Evolutionary conservation across 2,113 vertebrate genomes (phyloP).

Genomic region (Athene cunicularia): DNA sequence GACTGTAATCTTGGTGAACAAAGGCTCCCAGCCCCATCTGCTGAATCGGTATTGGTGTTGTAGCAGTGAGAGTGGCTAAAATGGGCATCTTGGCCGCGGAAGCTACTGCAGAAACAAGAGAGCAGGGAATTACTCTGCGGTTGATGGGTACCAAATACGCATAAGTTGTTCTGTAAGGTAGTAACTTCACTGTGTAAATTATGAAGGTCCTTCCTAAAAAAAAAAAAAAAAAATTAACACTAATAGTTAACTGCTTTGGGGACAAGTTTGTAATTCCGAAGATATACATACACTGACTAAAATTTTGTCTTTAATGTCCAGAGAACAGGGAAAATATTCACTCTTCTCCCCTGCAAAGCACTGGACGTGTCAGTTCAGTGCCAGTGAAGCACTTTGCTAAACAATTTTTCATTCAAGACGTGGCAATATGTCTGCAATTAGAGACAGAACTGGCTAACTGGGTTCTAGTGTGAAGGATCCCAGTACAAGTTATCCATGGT

Average conservation of each 20-base stretch:
- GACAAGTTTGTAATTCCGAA: background rate
- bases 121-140: background rate
- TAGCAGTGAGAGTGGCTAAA: background rate
- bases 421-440: fast-evolving
- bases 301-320: background rate
- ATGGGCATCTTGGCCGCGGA: fast-evolving
- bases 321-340: background rate
- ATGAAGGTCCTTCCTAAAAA: background rate
- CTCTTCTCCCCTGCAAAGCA: background rate
- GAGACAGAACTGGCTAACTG: fast-evolving
- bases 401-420: background rate
- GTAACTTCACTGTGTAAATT: background rate
- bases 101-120: background rate
- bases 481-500: background rate
- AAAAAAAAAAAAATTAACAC: background rate
- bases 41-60: fast-evolving
- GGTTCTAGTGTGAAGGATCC: background rate
- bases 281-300: fast-evolving
- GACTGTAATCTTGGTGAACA: background rate
- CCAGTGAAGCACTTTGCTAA: background rate
- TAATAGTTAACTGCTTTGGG: background rate
- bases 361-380: fast-evolving
- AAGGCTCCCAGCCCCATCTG: background rate
- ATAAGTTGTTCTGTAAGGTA: background rate
- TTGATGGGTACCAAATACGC: fast-evolving